Base-by-base conservation (phyloP, 2,113 vertebrate genomes). In the Struthio camelus region DNA sequence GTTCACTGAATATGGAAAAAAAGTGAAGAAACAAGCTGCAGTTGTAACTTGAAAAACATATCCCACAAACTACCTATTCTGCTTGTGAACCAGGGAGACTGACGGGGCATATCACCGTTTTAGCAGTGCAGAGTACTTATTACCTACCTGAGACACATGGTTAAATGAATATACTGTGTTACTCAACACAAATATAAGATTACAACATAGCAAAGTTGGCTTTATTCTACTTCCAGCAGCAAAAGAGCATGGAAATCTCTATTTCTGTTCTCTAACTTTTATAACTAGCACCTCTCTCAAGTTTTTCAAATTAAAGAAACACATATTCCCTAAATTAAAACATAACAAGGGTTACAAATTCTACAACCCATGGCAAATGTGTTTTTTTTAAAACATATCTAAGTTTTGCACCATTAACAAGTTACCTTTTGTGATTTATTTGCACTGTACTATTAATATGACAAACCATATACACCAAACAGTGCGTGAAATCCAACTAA, bases 191-290 rank as follows among this genome's bases (percentile, higher is more conserved):
- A 89, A 93, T 40, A 69, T 2, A 73, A 78, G 28, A 54, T 91
- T 97, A 91, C 91, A 78, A 94, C 95, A 96, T 7, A 87, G 64
- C 22, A 94, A 90, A 87, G 30, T 16, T 82, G 92, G 75, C 62
- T 90, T 85, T 34, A 54, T 91, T 59, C 24, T 58, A 92, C 62
- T 93, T 93, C 10, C 42, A 97, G 50, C 46, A 85, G 34, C 28
- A 78, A 91, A 38, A 87, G 3, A 30, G 30, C 54, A 27, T 71
- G 69, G 32, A 53, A 70, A 66, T 19, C 32, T 56, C 51, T 10
- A 51, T 56, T 72, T 76, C 53, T 75, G 14, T n/a, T 40, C 27
- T 50, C 46, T 50, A 81, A 76, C 36, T 86, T 73, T 32, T 48
- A 38, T 10, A 73, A 64, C 9, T 12, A 61, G 17, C 62, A 87